Evolutionary conservation across 2,113 vertebrate species (phyloP).

Genomic region (Pygoscelis adeliae): DNA sequence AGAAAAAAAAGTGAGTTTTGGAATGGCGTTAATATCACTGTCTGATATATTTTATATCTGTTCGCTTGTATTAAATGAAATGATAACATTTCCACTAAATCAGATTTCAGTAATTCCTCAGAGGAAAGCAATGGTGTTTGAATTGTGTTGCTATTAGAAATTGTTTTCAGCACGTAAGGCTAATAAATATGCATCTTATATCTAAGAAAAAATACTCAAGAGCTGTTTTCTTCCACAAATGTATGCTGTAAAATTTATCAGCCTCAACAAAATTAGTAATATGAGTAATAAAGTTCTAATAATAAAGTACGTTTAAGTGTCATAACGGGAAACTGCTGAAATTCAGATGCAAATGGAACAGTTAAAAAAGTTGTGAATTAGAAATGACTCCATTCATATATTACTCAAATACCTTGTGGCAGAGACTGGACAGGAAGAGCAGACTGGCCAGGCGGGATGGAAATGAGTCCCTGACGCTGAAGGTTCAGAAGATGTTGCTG

Average conservation of each 20-base stretch:
- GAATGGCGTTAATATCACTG: not conserved
- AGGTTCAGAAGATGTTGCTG: conserved; percentile 99
- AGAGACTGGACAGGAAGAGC: conserved; percentile 94
- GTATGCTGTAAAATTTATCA: not conserved
- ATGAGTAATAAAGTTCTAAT: not conserved
- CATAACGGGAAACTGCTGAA: not conserved
- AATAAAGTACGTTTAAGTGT: not conserved
- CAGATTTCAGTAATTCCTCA: not conserved
- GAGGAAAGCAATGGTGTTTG: conserved; percentile 13
- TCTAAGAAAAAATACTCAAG: not conserved
- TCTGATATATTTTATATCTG: not conserved
- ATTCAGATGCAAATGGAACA: not conserved
- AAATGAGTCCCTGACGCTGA: conserved; percentile 98
- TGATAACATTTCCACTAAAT: not conserved
- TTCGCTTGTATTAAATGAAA: conserved; percentile 15
- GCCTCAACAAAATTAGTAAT: not conserved
- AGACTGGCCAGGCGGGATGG: conserved; percentile 94
- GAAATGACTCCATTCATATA: not conserved
- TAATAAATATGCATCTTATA: not conserved
- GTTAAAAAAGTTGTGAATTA: not conserved
- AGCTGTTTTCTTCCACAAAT: not conserved
- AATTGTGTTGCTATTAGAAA: conserved; percentile 19
- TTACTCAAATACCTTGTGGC: conserved; percentile 85
- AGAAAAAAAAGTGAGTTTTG: not conserved
- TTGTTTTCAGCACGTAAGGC: conserved; percentile 6